Conservation (phyloP, 2,888 invertebrate species). For the Noctuana brunneofusca region DNA sequence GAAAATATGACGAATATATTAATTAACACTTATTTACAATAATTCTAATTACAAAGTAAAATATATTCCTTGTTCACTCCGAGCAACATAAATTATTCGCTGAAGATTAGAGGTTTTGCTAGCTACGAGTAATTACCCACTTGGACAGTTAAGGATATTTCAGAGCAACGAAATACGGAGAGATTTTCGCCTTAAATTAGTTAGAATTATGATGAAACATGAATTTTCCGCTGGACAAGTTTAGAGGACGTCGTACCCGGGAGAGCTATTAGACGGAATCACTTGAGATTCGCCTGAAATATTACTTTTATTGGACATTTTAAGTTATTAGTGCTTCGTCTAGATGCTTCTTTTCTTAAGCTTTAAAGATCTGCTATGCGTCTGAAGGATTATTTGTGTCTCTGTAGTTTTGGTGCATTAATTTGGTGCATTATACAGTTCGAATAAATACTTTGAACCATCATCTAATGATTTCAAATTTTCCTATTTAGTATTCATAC, state of each 20-base stretch:
- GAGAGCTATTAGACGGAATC: slow-evolving; percentile 1
- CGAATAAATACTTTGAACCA: too few species aligned
- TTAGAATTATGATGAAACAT: slow-evolving; percentile 22
- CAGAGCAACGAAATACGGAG: slow-evolving; percentile 10
- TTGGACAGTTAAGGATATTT: slow-evolving; percentile 17
- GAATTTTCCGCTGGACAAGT: slow-evolving; percentile 10
- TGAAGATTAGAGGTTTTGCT: slow-evolving; percentile 16
- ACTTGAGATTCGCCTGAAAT: slow-evolving; percentile 2
- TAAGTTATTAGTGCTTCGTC: not conserved
- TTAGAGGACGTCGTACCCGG: not conserved
- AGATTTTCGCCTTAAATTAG: slow-evolving; percentile 21
- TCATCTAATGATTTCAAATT: too few species aligned
- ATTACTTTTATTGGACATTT: slow-evolving; percentile 4
- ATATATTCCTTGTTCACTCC: not conserved
- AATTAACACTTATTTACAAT: too few species aligned
- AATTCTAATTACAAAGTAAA: too few species aligned
- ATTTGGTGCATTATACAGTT: too few species aligned
- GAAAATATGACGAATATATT: too few species aligned
- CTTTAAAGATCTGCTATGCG: too few species aligned
- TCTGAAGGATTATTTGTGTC: too few species aligned
- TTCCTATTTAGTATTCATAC: too few species aligned
- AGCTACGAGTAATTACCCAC: slow-evolving; percentile 19
- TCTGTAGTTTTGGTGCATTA: not conserved
- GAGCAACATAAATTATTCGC: not conserved
- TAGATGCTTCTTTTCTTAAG: not conserved